Evolutionary conservation across 2,888 invertebrate species (phyloP).

Genomic region (Geotrupes spiniger): DNA sequence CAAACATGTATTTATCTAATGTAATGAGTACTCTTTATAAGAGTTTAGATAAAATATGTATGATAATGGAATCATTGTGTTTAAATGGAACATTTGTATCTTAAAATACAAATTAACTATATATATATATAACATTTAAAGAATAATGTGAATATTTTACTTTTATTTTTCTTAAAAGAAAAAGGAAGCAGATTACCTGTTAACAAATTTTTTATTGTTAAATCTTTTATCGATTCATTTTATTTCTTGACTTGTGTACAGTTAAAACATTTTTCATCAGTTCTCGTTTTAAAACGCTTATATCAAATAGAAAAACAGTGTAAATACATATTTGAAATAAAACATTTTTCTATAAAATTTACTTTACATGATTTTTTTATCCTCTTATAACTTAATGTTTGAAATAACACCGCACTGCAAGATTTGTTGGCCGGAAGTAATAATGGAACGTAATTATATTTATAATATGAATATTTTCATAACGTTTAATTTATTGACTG

Average conservation of each 20-base stretch:
- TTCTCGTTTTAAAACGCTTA: conserved; percentile 16
- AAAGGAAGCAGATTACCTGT: conserved; percentile 1
- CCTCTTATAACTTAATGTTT: too few species aligned
- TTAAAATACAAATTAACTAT: conserved; percentile 15
- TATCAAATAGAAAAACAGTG: conserved; percentile 17
- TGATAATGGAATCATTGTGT: conserved; percentile 24
- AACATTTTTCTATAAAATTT: conserved; percentile 16
- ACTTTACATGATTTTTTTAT: too few species aligned
- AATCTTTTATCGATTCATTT: conserved; percentile 5
- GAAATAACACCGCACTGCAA: too few species aligned
- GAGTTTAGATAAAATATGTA: conserved; percentile 30
- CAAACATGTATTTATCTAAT: conserved; percentile 22
- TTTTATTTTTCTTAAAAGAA: conserved; percentile 3
- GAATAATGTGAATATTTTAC: neutral
- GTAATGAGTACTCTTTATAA: conserved; percentile 34
- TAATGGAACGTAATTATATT: too few species aligned
- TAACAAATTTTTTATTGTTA: conserved; percentile 4
- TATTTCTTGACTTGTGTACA: conserved; percentile 1
- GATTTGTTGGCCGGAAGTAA: too few species aligned
- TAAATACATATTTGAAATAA: conserved; percentile 24
- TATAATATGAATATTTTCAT: too few species aligned
- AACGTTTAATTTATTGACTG: too few species aligned
- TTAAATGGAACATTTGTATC: conserved; percentile 19
- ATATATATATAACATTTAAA: neutral
- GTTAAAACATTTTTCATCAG: conserved; percentile 7